Base-by-base conservation (phyloP, 2,797 vertebrate genomes). In the Hydrophis major region DNA sequence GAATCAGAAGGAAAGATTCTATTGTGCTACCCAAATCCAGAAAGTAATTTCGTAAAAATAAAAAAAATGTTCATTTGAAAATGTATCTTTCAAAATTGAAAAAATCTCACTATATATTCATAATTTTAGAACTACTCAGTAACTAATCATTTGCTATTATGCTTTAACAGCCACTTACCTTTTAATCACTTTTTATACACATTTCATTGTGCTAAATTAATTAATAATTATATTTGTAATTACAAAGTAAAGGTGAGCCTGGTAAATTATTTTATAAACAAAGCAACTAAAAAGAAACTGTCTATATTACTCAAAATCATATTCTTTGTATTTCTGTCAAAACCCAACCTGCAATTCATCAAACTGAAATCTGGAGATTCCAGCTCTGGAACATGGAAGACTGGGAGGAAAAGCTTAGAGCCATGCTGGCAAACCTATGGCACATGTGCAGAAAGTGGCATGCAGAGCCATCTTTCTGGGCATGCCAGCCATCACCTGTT, bases 71-170 rank as follows among this genome's bases (percentile, higher is more conserved):
- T 93, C 89, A 95, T 96, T 93, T 95, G 78, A 95, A 95, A 69
- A 94, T 50, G 42, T 94, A 59, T 4, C 69, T 93, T 55, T 66
- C n/a, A 91, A 95, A 90, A 87, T 94, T 86, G n/a, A 83, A 89
- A 56, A 88, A 92, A 59, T 56, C 20, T 94, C 86, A 60, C 89
- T 90, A 89, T 89, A 66, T 42, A 96, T 97, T 95, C 95, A 94
- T 28, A 95, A 32, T 96, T 93, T 93, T 94, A 94, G 91, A 97
- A 94, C 94, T 88, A 87, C 86, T 89, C 93, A 87, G 74, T 96
- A 95, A 95, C 90, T 96, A 94, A 92, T 90, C 94, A 95, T 96
- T 63, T 88, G 89, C 88, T 96, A 96, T 96, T 93, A 96, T 96
- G 93, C 87, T 95, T 88, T 89, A 89, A 93, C 90, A 95, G 93